A percentile compares a stretch with the other conserved stretches of the same genome.
These are phyloP conservation scores for Strigamia maritima DNA, from an alignment of 2,888 invertebrate genomes.

Conservation along the genomic window DNA sequence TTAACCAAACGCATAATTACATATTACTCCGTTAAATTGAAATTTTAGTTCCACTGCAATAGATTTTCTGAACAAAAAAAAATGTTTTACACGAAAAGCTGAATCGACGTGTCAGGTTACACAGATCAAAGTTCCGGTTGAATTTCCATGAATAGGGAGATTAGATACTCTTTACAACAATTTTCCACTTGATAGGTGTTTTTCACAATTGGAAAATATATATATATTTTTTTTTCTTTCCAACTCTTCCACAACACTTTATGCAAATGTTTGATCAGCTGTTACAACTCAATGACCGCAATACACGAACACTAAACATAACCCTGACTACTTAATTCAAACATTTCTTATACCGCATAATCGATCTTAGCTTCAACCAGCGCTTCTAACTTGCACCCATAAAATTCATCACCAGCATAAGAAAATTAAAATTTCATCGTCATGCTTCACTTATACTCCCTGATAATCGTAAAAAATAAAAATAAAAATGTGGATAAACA, in stretches of 20 bases:
- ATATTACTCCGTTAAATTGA: too few species aligned
- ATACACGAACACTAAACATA: background rate
- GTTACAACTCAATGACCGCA: background rate
- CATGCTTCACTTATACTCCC: background rate
- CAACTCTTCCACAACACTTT: background rate
- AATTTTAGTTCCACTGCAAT: too few species aligned
- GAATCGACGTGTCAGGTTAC: background rate
- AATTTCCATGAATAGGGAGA: background rate
- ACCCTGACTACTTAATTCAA: background rate
- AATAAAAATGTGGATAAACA: conserved; percentile 22
- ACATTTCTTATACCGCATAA: background rate
- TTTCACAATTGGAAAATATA: background rate
- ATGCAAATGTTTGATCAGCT: conserved; percentile 21
- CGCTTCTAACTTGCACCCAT: background rate
- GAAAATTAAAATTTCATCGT: conserved; percentile 5
- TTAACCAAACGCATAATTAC: too few species aligned
- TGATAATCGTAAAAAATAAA: background rate
- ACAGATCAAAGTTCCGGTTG: background rate
- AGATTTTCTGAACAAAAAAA: background rate
- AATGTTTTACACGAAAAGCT: background rate
- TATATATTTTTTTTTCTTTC: background rate
- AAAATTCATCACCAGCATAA: background rate
- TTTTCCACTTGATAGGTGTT: background rate
- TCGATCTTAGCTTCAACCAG: background rate
- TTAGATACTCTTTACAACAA: background rate